Conservation (phyloP, 2,797 vertebrate species). For the Pelochelys cantorii region DNA sequence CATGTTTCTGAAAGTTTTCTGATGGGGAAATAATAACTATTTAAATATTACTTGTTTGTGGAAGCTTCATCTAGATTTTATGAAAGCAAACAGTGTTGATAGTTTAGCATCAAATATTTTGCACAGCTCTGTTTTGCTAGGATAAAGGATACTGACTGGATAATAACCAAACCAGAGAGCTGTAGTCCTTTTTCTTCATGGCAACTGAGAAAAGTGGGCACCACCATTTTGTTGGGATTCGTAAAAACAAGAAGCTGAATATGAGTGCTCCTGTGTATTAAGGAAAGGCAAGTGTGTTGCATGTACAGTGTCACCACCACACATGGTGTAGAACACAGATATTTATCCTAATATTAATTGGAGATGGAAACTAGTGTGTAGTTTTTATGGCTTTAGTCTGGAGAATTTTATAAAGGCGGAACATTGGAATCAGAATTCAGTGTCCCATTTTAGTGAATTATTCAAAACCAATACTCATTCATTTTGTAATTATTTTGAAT, state of each 20-base stretch:
- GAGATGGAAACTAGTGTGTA: slow-evolving; percentile 21
- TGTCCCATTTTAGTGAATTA: slow-evolving; percentile 44
- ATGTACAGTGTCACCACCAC: background rate
- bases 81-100: background rate
- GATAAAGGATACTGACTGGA: background rate
- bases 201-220: background rate
- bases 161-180: background rate
- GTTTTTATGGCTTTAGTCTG: slow-evolving; percentile 28
- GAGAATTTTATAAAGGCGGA: slow-evolving; percentile 62
- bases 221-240: background rate
- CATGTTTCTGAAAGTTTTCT: slow-evolving; percentile 20
- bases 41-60: slow-evolving; percentile 1
- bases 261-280: background rate
- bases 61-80: background rate
- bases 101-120: background rate
- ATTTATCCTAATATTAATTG: background rate
- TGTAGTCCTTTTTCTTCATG: fast-evolving
- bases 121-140: background rate
- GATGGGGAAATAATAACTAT: background rate
- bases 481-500: slow-evolving; percentile 41
- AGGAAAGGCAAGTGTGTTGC: background rate
- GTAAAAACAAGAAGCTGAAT: background rate
- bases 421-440: slow-evolving; percentile 52
- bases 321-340: background rate
- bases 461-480: slow-evolving; percentile 64